These are phyloP conservation scores for Helicorthomorpha holstii DNA, from an alignment of 1,140 invertebrate genomes.

Conservation along the genomic window DNA sequence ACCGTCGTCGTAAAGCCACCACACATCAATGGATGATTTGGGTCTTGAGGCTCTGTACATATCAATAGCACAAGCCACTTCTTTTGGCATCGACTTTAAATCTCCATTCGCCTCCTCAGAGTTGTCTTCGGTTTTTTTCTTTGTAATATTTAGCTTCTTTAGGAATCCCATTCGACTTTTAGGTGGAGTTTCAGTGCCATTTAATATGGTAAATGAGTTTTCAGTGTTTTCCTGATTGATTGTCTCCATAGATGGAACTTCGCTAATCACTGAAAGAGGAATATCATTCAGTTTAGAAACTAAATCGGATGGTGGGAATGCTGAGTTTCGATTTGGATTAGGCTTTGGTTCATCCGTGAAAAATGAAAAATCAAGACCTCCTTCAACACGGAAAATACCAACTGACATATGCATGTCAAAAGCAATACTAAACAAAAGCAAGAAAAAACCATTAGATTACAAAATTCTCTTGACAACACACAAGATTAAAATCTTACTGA, in stretches of 20 bases:
- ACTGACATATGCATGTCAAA: constrained; percentile 36
- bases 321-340: too few species aligned
- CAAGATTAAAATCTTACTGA: constrained; percentile 22
- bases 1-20: constrained; percentile 96
- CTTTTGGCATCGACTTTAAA: too few species aligned
- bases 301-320: too few species aligned
- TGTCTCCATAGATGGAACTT: neutral
- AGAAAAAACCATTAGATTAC: constrained; percentile 2
- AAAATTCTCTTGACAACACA: neutral
- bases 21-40: constrained; percentile 71
- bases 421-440: constrained; percentile 25
- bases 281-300: too few species aligned
- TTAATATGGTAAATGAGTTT: too few species aligned
- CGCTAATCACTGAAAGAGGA: too few species aligned
- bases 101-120: too few species aligned
- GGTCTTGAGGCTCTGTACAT: constrained; percentile 27
- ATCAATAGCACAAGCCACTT: constrained; percentile 21
- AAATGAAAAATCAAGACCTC: constrained; percentile 25
- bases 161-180: neutral
- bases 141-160: too few species aligned
- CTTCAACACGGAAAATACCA: constrained; percentile 31
- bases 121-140: too few species aligned
- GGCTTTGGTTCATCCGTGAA: constrained; percentile 4
- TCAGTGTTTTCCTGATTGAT: neutral
- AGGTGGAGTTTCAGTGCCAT: too few species aligned